Evolutionary conservation across 1,140 invertebrate species (phyloP), one percentile per base, ranked within the genome.

Genomic region (Planococcus citri): DNA sequence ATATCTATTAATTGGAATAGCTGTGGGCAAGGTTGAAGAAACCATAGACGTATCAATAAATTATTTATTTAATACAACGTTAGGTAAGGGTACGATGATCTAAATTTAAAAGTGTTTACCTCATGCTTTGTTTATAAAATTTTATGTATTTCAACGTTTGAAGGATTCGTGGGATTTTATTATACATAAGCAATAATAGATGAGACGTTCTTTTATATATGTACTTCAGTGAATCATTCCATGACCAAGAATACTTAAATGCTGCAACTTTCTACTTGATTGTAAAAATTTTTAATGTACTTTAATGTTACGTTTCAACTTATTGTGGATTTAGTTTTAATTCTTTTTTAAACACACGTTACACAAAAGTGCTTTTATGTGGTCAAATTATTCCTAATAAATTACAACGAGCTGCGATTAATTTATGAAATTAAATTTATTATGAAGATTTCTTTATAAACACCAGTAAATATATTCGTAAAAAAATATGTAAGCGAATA

Each of bases 111-210:
- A n/a, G n/a, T n/a, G n/a, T n/a, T n/a, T n/a, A n/a, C n/a, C n/a
- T n/a, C n/a, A n/a, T n/a, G n/a, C n/a, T n/a, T n/a, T n/a, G n/a
- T n/a, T n/a, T n/a, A n/a, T n/a, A n/a, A n/a, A n/a, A n/a, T n/a
- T n/a, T n/a, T n/a, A n/a, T n/a, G n/a, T n/a, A n/a, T n/a, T n/a
- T n/a, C n/a, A n/a, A 25, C 84, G 89, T 74, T 95, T 92, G 92
- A 91, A 86, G 75, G 90, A 95, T 73, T 89, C 91, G 4, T 97
- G 94, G 94, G 92, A 95, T 78, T 94, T 96, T 78, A 94, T 97
- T 75, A 82, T 95, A 70, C 91, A 93, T 70, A 74, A 75, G 69
- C 70, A 74, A 67, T 71, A 24, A 68, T 8, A 67, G 68, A 70
- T n/a, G 17, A 51, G 10, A 17, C 41, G 17, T 51, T 51, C 41